These are phyloP conservation scores for Heliopora coerulea DNA, from an alignment of 92 coral and sea anemone species.

Conservation along the genomic window DNA sequence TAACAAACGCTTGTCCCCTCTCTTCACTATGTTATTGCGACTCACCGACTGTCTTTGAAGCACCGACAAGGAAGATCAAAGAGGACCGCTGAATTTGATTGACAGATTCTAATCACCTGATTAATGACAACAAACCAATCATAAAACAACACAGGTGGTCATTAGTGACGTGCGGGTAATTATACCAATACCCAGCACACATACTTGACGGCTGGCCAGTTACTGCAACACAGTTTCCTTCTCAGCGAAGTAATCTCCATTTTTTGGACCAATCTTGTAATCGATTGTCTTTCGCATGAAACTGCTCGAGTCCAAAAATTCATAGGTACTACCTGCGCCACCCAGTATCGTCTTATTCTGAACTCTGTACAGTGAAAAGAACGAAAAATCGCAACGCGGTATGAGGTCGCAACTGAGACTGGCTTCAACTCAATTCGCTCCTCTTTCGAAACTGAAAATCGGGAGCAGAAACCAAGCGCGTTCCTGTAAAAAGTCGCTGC, in stretches of 20 bases:
- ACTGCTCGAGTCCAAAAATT: too few relatives aligned
- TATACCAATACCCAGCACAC: constrained; percentile 49
- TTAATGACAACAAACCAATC: constrained; percentile 84
- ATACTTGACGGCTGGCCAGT: constrained; percentile 10
- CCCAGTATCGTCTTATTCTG: too few relatives aligned
- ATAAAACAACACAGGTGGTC: constrained; percentile 62
- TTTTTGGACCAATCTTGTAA: neutral
- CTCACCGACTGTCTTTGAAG: constrained; percentile 52
- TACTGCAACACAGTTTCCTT: neutral
- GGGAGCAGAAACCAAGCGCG: too few relatives aligned
- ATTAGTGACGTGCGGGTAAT: constrained; percentile 63
- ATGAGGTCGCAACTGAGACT: too few relatives aligned
- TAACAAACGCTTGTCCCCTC: constrained; percentile 21
- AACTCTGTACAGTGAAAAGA: too few relatives aligned
- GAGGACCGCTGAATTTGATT: constrained; percentile 85
- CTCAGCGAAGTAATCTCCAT: neutral
- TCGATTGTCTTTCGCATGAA: neutral
- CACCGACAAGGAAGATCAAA: constrained; percentile 72
- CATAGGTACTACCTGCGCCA: too few relatives aligned
- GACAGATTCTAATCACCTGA: constrained; percentile 99
- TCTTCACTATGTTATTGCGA: constrained; percentile 71
- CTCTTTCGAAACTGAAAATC: too few relatives aligned
- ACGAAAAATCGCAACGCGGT: too few relatives aligned
- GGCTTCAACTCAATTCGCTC: too few relatives aligned
- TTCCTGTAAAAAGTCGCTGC: too few relatives aligned